Evolutionary conservation across 2,797 vertebrate species (phyloP), one percentile per base, ranked within the genome.

Genomic region (Tachyglossus aculeatus): DNA sequence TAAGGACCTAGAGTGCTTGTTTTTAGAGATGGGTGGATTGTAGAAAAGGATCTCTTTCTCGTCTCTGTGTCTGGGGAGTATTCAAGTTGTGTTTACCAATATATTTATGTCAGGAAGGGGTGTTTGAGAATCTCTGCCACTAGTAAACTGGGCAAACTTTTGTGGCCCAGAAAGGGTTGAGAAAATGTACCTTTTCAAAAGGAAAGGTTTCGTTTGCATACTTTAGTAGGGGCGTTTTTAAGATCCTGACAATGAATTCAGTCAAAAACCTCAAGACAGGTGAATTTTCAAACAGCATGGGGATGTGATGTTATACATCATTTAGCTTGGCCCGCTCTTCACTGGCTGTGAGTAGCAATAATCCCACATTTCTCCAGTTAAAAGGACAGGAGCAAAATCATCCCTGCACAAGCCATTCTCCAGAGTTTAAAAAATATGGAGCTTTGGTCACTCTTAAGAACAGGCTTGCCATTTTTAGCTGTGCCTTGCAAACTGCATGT

Each of bases 391-490:
- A 75, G 11, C 55, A 29, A 56, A 21, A 22, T 29, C 31, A 56
- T 71, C 27, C 16, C 27, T 33, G 44, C 52, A 74, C 25, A 65
- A 27, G 43, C 19, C 57, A 25, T 18, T 33, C 34, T 60, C 65
- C 59, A 16, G 58, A 29, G 22, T 66, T 34, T 29, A 11, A n/a
- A n/a, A n/a, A n/a, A n/a, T 33, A 7, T 64, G 47, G 41, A n/a
- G n/a, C n/a, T n/a, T n/a, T n/a, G n/a, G 36, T 44, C 18, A 57
- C 15, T 40, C 29, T 16, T 31, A 51, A 76, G 50, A 25, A 39
- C 7, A 45, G 52, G 59, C 74, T 80, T 57, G 34, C 52, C 67
- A 62, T 47, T 25, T 63, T 53, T 72, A 71, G 34, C 31, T 22
- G 40, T 43, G 21, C 53, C 27, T 37, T n/a, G 14, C 3, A 60